Evolutionary conservation across 2,113 vertebrate genomes (phyloP), one percentile per base, ranked within the genome.

Genomic region (Microtus richardsoni): DNA sequence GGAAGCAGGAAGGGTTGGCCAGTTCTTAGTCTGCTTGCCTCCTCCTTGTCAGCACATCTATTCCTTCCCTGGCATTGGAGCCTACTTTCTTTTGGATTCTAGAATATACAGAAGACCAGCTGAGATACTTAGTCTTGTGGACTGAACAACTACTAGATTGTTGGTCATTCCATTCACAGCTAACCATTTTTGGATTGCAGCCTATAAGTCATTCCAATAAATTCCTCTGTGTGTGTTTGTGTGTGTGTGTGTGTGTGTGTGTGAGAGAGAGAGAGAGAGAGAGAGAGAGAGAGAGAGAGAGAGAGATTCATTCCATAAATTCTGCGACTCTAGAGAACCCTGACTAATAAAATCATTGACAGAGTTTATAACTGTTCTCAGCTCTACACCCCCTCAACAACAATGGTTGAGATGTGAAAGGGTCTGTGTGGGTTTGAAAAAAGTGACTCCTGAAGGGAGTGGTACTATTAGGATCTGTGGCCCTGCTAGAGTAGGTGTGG

Each of bases 11-110:
- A 70, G 33, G 68, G 36, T n/a, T 70, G 5, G 1, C 36, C 14
- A 1, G 0, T 70, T n/a, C 66, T 36, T 68, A 2, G 33, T 3
- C 30, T 14, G 30, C 66, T 7, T 68, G 4, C 14, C 16, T 14
- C 16, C 14, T 1, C 68, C 16, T 70, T 70, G 68, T 70, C 33
- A 19, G 33, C 36, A n/a, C 16, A 70, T 7, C 14, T 17, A 70
- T 70, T 70, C 16, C 68, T 70, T 70, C 68, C 16, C 14, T 70
- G 36, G 36, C 68, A 70, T 17, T 70, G 68, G 66, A 70, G 36
- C 6, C 36, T n/a, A 19, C 33, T 36, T 36, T 70, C 16, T n/a
- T 70, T 22, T 16, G 36, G 68, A 71, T 71, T 71, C 16, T 7
- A 71, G 36, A 7, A n/a, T 17, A 71, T 71, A 71, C 36, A 71